A percentile compares a stretch with the other conserved stretches of the same genome.
Conservation (phyloP, 2,113 vertebrate species). For the Taxidea taxus region DNA sequence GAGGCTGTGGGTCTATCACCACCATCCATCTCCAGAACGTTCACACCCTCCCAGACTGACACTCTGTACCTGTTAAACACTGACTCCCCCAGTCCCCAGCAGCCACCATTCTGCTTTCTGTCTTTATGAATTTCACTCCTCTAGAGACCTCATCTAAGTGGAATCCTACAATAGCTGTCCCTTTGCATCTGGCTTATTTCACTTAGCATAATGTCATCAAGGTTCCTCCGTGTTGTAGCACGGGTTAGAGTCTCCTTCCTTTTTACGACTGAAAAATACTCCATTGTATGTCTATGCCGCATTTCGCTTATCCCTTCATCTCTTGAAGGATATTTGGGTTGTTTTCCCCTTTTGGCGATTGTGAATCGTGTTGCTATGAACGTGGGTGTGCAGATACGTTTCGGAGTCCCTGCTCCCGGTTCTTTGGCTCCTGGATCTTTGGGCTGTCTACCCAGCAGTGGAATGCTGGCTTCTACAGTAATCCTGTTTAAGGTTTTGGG, state of each 20-base stretch:
- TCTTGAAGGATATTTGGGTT: not conserved
- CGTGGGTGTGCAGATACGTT: not conserved
- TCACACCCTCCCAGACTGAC: not conserved
- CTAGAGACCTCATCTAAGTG: not conserved
- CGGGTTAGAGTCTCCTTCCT: not conserved
- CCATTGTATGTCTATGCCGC: not conserved
- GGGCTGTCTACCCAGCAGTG: not conserved
- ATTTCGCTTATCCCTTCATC: not conserved
- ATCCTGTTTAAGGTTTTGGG: not conserved
- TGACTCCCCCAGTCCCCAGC: not conserved
- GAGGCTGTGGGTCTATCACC: rapidly evolving
- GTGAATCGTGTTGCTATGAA: not conserved
- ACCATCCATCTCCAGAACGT: not conserved
- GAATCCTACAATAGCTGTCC: not conserved
- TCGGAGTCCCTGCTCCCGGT: not conserved
- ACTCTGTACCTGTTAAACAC: not conserved
- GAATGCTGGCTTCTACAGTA: not conserved
- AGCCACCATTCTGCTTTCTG: not conserved
- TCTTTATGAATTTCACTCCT: not conserved
- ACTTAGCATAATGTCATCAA: not conserved
- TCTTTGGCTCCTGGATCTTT: not conserved
- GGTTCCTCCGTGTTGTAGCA: not conserved
- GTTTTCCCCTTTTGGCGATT: not conserved
- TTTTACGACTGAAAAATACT: not conserved
- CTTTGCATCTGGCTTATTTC: not conserved